These are phyloP conservation scores for Pangasius krempfi DNA, from an alignment of 2,797 vertebrate genomes.

Conservation along the genomic window DNA sequence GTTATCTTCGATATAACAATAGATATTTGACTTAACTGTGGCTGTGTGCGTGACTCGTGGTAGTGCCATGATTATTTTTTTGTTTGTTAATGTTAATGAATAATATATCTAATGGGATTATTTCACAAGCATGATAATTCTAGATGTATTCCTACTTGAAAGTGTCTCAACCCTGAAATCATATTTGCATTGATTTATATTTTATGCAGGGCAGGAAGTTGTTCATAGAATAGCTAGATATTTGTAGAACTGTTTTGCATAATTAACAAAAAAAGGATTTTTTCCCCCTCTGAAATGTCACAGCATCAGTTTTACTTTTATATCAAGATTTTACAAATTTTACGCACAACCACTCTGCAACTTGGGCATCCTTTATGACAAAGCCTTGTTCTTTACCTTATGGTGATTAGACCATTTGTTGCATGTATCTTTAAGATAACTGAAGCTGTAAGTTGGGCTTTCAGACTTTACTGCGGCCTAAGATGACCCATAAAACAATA, in stretches of 20 bases:
- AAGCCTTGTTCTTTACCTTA: neutral
- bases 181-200: neutral
- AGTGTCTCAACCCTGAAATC: neutral
- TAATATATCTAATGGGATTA: neutral
- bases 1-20: slow-evolving; percentile 19
- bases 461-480: neutral
- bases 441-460: neutral
- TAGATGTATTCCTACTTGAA: neutral
- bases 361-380: neutral
- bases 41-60: slow-evolving; percentile 62
- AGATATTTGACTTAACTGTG: slow-evolving; percentile 40
- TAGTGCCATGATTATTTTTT: neutral
- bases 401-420: neutral
- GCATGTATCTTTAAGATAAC: neutral
- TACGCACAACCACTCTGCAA: neutral
- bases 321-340: neutral
- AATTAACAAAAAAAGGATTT: neutral
- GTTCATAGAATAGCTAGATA: neutral
- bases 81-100: neutral
- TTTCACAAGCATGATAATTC: neutral
- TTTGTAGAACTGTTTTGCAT: neutral
- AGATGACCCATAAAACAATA: slow-evolving; percentile 2
- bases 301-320: neutral
- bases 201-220: neutral
- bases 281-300: neutral